Conservation (phyloP, 2,797 vertebrate genomes). For the Garrulus glandarius region DNA sequence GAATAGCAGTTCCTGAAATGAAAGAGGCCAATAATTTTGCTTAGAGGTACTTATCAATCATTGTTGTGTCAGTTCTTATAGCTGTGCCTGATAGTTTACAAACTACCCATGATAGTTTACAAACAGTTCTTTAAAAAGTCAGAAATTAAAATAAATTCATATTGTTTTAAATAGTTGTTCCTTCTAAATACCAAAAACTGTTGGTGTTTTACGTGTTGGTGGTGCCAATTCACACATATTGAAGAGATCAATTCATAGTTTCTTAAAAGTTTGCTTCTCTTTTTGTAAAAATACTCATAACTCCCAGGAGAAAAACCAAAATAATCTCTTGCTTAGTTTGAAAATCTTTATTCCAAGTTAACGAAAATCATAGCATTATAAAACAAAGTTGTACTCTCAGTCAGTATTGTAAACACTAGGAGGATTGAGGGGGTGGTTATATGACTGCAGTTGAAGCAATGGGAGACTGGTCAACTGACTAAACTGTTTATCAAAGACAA, state of each 20-base stretch:
- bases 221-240: neutral
- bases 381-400: neutral
- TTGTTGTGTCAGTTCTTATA: neutral
- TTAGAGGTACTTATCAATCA: neutral
- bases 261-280: neutral
- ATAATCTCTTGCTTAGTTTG: neutral
- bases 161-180: neutral
- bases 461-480: neutral
- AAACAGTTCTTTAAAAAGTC: neutral
- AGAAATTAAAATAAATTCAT: neutral
- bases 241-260: neutral
- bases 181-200: neutral
- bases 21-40: neutral
- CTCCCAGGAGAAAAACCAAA: neutral
- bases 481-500: neutral
- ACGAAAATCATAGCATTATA: neutral
- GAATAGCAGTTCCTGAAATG: neutral
- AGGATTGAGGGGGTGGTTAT: neutral
- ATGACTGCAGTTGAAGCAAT: neutral
- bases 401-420: accelerated
- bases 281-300: neutral
- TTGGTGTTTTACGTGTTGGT: neutral
- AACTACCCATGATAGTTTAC: neutral
- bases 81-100: neutral
- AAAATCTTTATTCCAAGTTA: neutral